Percentiles rank a stretch among this genome's conserved stretches.
Evolutionary conservation across 2,797 vertebrate genomes (phyloP).

Genomic region (Gymnothorax reevesii): DNA sequence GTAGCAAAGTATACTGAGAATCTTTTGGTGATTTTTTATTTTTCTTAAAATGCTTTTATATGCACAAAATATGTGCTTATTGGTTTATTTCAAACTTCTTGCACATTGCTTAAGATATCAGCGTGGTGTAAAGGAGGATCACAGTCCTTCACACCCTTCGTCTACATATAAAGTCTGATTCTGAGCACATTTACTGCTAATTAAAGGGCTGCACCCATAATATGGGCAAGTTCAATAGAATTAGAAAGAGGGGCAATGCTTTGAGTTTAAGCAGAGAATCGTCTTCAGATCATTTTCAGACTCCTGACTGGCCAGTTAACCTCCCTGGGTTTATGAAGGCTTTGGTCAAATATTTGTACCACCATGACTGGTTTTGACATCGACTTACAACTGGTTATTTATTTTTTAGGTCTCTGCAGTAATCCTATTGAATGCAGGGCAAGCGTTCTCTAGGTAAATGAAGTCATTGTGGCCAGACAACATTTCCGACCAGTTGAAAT

Average conservation of each 20-base stretch:
- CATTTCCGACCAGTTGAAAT: neutral
- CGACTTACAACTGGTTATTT: neutral
- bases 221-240: neutral
- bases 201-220: neutral
- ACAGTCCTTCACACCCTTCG: neutral
- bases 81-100: neutral
- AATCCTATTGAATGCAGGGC: neutral
- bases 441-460: neutral
- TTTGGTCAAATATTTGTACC: neutral
- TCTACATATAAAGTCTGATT: conserved; percentile 1
- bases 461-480: neutral
- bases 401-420: neutral
- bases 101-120: neutral
- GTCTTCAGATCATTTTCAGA: neutral
- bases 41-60: neutral
- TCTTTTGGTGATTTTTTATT: neutral
- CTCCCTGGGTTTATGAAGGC: neutral
- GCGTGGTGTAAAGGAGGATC: neutral
- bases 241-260: neutral
- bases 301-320: neutral
- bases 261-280: neutral
- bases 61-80: neutral
- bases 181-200: neutral
- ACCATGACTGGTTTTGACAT: neutral
- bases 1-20: neutral